phyloP scores from a whole-genome alignment of 2,797 vertebrate genomes.

The Catamblyrhynchus diadema region DNA sequence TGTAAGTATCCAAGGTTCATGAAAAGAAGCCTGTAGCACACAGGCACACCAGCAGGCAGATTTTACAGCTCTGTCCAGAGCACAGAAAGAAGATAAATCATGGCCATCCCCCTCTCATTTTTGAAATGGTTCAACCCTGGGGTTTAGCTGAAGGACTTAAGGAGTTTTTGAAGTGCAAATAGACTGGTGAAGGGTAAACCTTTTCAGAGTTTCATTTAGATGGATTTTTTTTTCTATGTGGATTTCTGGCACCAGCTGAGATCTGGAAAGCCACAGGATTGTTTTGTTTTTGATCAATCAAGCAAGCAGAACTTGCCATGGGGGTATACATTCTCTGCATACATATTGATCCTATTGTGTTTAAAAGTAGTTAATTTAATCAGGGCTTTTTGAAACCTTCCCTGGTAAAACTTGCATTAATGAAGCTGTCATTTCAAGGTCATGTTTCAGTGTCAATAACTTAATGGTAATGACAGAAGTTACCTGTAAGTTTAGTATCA shows the following conservation, averaged over 20 bases:
- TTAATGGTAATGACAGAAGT: constrained; percentile 40
- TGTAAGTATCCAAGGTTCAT: not conserved
- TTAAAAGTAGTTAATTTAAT: constrained; percentile 75
- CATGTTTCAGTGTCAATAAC: constrained; percentile 66
- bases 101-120: constrained; percentile 74
- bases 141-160: constrained; percentile 78
- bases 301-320: constrained; percentile 73
- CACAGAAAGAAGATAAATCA: constrained; percentile 80
- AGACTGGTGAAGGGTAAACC: constrained; percentile 77
- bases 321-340: constrained; percentile 70
- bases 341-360: constrained; percentile 75
- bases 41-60: constrained; percentile 47
- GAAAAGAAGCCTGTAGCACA: not conserved
- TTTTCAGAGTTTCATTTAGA: constrained; percentile 81
- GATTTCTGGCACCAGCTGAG: constrained; percentile 78
- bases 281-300: constrained; percentile 81
- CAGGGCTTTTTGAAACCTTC: constrained; percentile 52
- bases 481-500: not conserved
- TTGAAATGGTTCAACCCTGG: constrained; percentile 77
- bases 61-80: constrained; percentile 74
- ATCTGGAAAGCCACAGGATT: constrained; percentile 72
- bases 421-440: constrained; percentile 75
- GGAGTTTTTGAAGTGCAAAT: constrained; percentile 83
- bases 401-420: constrained; percentile 41
- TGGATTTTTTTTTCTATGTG: constrained; percentile 74